Evolutionary conservation across 2,113 vertebrate species (phyloP), one percentile per base, ranked within the genome.

Genomic region (Scortum barcoo): DNA sequence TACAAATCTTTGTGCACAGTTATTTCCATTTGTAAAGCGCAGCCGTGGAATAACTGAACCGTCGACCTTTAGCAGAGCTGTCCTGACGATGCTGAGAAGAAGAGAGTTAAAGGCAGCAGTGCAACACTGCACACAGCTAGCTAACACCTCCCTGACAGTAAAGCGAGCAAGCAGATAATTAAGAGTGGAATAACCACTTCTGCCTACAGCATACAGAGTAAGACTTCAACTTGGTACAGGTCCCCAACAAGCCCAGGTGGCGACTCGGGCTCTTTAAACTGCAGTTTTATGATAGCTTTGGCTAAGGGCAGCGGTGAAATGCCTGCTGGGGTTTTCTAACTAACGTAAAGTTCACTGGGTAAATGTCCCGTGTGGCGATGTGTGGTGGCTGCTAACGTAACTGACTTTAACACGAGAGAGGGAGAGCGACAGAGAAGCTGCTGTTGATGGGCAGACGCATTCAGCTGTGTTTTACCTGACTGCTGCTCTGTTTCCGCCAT

Each of bases 401-500:
- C 8, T 3, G 44, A 7, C 1, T 19, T 17, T 1, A 7, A 16
- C 4, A 53, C 4, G 24, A 14, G 1, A 22, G 1, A 11, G 24
- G 17, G 26, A 17, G 40, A 11, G 42, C 22, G 4, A 54, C 0
- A 22, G 7, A 66, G 5, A 72, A 40, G 2, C 40, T 33, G 13
- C 0, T 16, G 3, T 17, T 2, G 28, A 12, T 17, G 1, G 56
- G 30, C 42, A 60, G 24, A 33, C 61, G 40, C 83, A 53, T 42
- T 57, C 4, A 62, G n/a, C 16, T 12, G 13, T 5, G 44, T 19
- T 66, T 89, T 93, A 94, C 93, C 92, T 91, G 89, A 62, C 66
- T 84, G 89, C 62, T 84, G 76, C 2, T 85, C 81, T 30, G 83
- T 72, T 86, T 94, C 93, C 88, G 93, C 93, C 93, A 94, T 94